Evolutionary conservation across 1,140 invertebrate genomes (phyloP).

Genomic region (Dreissena polymorpha): DNA sequence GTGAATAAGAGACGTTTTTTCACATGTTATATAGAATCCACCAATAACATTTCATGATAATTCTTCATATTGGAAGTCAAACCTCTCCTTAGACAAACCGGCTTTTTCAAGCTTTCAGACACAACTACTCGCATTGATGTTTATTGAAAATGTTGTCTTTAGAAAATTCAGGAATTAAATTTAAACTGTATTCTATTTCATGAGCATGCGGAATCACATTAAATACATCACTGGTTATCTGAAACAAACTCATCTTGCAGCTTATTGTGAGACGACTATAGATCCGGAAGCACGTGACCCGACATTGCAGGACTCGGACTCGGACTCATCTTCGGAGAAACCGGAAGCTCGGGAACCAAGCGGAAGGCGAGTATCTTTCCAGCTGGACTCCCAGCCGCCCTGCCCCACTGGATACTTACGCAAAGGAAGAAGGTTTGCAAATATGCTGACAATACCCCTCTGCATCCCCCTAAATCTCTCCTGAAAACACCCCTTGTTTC

Average conservation of each 20-base stretch:
- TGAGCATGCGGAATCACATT: too few species aligned
- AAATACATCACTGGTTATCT: too few species aligned
- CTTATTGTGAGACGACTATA: constrained; percentile 38
- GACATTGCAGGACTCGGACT: constrained; percentile 19
- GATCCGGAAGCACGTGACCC: constrained; percentile 18
- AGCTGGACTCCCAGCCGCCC: constrained; percentile 64
- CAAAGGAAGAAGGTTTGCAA: constrained; percentile 69
- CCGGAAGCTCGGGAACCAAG: constrained; percentile 18
- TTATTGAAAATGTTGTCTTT: too few species aligned
- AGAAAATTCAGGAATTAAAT: too few species aligned
- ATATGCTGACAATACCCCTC: constrained; percentile 54
- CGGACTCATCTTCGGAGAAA: constrained; percentile 17
- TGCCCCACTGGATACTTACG: constrained; percentile 54
- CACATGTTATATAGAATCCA: too few species aligned
- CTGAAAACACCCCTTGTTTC: background rate
- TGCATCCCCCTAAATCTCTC: background rate
- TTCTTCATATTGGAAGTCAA: too few species aligned
- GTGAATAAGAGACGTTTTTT: too few species aligned
- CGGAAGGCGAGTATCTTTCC: constrained; percentile 76
- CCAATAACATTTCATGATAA: too few species aligned
- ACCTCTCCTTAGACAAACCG: too few species aligned
- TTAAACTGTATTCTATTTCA: too few species aligned
- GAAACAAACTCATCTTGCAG: background rate
- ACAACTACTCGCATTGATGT: too few species aligned
- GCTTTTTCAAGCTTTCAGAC: too few species aligned